These are phyloP conservation scores for Apis mellifera DNA, from an alignment of 1,140 invertebrate genomes.

Conservation along the genomic window Amel_HAv3.1 CM009933.2:7072501-7073000, in stretches of 20 bases:
- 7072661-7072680: too few relatives aligned
- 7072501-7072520: slow-evolving; percentile 43
- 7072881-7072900: too few relatives aligned
- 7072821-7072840: too few relatives aligned
- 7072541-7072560: slow-evolving; percentile 20
- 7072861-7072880: too few relatives aligned
- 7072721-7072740: neutral
- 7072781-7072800: neutral
- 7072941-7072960: neutral
- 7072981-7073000: neutral
- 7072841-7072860: too few relatives aligned
- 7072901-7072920: too few relatives aligned
- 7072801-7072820: too few relatives aligned
- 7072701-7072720: neutral
- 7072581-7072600: slow-evolving; percentile 45
- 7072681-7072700: neutral
- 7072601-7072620: slow-evolving; percentile 46
- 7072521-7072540: slow-evolving; percentile 58
- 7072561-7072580: slow-evolving; percentile 12
- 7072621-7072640: neutral
- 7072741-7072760: too few relatives aligned
- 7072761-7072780: neutral
- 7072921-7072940: too few relatives aligned
- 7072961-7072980: neutral
- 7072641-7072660: neutral